A percentile compares a stretch with the other conserved stretches of the same genome.
Evolutionary conservation across 2,888 invertebrate species (phyloP).

Genomic region (Hylaea fasciaria): DNA sequence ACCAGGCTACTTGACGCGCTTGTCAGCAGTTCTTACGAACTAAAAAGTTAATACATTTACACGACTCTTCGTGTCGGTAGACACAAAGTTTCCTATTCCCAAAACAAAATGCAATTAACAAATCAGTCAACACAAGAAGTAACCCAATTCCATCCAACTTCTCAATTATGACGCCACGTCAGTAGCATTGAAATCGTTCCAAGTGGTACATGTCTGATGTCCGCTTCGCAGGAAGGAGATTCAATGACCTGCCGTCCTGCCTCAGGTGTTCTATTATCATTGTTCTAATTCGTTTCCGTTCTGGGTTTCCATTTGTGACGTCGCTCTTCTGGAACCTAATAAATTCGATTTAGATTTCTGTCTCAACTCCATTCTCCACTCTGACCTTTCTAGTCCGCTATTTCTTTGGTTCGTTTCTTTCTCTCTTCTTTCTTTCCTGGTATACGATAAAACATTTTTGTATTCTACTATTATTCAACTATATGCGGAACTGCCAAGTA

Average conservation of each 20-base stretch:
- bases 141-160: conserved; percentile 8
- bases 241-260: conserved; percentile 20
- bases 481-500: too few species aligned
- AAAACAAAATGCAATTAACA: conserved; percentile 8
- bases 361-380: too few species aligned
- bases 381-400: too few species aligned
- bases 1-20: too few species aligned
- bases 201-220: conserved; percentile 29
- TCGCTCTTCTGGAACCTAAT: neutral
- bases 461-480: too few species aligned
- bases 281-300: neutral
- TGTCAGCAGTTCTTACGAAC: too few species aligned
- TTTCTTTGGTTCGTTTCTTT: too few species aligned
- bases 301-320: neutral
- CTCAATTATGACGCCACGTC: conserved; percentile 5
- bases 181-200: conserved; percentile 27
- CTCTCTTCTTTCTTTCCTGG: too few species aligned
- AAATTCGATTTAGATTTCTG: too few species aligned
- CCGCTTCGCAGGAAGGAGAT: conserved; percentile 18
- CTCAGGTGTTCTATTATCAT: conserved; percentile 9
- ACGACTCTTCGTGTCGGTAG: too few species aligned
- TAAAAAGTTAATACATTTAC: neutral
- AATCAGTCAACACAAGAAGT: conserved; percentile 1
- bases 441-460: too few species aligned
- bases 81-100: neutral